phyloP scores from a whole-genome alignment of 2,113 vertebrate species.

The Spilogale gracilis region DNA sequence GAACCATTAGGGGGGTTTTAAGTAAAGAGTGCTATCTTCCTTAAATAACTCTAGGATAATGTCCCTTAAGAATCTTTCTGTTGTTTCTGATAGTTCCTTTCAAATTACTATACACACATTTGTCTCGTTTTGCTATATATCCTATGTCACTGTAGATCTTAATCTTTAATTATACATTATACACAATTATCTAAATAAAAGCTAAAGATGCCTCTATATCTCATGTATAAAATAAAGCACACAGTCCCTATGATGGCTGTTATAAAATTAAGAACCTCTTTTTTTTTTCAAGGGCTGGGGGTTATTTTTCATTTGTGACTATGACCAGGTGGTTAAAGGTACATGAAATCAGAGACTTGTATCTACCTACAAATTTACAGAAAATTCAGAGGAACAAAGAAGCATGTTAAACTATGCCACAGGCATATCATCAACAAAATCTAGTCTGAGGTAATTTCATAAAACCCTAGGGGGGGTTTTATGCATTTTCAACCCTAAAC shows the following conservation, averaged over 20 bases:
- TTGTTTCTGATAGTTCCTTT: slow-evolving; percentile 18
- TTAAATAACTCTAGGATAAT: slow-evolving; percentile 8
- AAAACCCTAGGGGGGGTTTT: background rate
- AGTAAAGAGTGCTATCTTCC: background rate
- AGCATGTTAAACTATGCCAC: background rate
- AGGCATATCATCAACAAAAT: slow-evolving; percentile 10
- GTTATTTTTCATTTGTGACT: slow-evolving; percentile 29
- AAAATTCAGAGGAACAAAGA: slow-evolving; percentile 32
- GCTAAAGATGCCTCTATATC: background rate
- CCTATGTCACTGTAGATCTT: background rate
- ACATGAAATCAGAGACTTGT: slow-evolving; percentile 14
- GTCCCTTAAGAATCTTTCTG: background rate
- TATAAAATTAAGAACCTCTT: slow-evolving; percentile 27
- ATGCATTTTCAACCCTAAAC: slow-evolving; percentile 14
- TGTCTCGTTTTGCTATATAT: slow-evolving; percentile 25
- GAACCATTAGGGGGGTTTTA: background rate
- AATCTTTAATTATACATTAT: background rate
- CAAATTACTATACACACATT: background rate
- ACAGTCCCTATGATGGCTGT: background rate
- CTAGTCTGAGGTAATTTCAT: background rate
- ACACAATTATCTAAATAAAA: background rate
- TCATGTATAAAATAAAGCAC: slow-evolving; percentile 13
- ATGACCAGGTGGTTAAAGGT: background rate
- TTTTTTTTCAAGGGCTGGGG: background rate
- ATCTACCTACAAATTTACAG: background rate